phyloP scores from a whole-genome alignment of 2,797 vertebrate species.

The Myotis planiceps region DNA sequence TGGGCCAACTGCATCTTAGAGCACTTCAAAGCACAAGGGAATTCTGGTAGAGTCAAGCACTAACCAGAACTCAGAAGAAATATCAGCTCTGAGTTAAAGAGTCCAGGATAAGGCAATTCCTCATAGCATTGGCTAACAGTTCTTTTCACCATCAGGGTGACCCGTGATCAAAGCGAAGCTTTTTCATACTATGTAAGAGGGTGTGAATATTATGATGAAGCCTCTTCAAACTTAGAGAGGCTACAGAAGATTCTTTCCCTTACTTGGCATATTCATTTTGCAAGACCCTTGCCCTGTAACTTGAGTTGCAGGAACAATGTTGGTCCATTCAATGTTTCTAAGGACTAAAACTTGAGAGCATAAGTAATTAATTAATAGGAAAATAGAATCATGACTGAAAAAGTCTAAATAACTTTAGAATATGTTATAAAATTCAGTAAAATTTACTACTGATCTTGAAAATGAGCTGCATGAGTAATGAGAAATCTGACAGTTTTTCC shows the following conservation, averaged over 20 bases:
- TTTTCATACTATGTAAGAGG: background rate
- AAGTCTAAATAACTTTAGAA: background rate
- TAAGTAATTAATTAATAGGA: background rate
- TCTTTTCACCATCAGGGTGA: background rate
- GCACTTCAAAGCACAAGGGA: background rate
- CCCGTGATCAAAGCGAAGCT: background rate
- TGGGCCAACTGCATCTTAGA: background rate
- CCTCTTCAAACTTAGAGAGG: background rate
- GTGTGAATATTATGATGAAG: background rate
- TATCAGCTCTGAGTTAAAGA: background rate
- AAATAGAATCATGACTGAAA: background rate
- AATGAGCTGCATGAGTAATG: background rate
- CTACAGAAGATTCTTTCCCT: background rate
- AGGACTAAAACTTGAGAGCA: background rate
- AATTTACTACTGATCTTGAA: background rate
- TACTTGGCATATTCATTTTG: background rate
- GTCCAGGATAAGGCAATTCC: background rate
- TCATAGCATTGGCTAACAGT: background rate
- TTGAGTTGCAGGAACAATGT: background rate
- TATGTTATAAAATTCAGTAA: slow-evolving; percentile 1
- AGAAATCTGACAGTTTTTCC: background rate
- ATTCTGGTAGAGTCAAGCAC: background rate
- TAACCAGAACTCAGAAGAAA: background rate
- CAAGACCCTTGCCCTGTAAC: background rate
- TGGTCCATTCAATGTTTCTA: background rate